Conservation (phyloP, 1,140 invertebrate species). For the Sycophaga agraensis region DNA sequence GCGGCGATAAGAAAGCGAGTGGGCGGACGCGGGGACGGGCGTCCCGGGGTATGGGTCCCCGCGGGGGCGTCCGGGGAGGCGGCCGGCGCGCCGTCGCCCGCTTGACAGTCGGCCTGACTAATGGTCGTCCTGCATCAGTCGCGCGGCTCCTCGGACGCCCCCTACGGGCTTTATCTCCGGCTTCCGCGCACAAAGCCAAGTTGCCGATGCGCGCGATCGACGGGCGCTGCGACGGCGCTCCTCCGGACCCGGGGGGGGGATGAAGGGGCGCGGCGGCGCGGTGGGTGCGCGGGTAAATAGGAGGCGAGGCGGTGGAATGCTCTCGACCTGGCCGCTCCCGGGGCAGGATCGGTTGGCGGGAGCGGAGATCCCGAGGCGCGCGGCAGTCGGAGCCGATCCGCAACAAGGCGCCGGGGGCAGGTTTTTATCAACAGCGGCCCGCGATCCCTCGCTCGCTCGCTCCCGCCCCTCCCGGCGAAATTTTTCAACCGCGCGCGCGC, state of each 20-base stretch:
- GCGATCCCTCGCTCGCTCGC: too few species aligned
- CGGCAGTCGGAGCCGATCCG: neutral
- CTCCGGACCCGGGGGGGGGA: neutral
- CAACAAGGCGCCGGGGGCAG: too few species aligned
- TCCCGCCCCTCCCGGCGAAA: too few species aligned
- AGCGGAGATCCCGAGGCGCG: too few species aligned
- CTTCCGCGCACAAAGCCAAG: neutral
- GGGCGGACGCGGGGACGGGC: too few species aligned
- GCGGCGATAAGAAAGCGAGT: too few species aligned
- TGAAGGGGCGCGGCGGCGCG: neutral
- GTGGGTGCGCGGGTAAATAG: neutral
- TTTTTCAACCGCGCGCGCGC: too few species aligned
- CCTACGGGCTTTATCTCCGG: constrained; percentile 1
- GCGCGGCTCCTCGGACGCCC: neutral
- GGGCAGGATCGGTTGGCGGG: too few species aligned
- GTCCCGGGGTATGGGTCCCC: neutral
- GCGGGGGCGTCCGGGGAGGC: too few species aligned
- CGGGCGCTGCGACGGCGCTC: neutral
- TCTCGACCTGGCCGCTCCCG: neutral
- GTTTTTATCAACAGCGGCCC: too few species aligned
- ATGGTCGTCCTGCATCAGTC: constrained; percentile 13
- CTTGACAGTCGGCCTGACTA: constrained; percentile 23
- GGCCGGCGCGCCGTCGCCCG: too few species aligned
- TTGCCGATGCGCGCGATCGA: neutral
- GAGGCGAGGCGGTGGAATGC: neutral